Percentiles rank a stretch among this genome's conserved stretches.
Conservation (phyloP, 2,113 vertebrate genomes). For the Strix aluco region DNA sequence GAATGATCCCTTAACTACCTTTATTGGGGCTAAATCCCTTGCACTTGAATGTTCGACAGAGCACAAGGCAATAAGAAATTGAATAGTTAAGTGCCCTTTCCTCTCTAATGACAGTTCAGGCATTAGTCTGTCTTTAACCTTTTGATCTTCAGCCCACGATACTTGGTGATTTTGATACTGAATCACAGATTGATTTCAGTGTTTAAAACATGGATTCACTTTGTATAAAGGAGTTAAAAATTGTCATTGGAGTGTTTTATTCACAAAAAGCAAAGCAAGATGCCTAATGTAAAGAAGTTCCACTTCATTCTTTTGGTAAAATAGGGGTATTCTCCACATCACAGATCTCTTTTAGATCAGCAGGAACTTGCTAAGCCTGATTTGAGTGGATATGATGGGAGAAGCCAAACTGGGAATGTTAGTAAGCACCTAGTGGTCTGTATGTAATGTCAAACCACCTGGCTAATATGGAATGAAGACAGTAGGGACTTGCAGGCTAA, state of each 20-base stretch:
- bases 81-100: neutral
- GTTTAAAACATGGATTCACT: neutral
- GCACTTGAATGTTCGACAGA: neutral
- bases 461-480: neutral
- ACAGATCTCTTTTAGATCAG: neutral
- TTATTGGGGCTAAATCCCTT: neutral
- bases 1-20: neutral
- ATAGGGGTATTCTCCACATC: neutral
- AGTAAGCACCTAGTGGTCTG: neutral
- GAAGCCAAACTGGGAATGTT: neutral
- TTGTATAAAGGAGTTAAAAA: neutral
- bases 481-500: neutral
- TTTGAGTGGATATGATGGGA: neutral
- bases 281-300: neutral
- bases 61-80: neutral
- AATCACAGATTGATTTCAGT: neutral
- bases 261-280: neutral
- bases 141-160: neutral
- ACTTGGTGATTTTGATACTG: neutral
- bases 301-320: neutral
- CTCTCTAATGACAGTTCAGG: neutral
- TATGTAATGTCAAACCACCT: neutral
- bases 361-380: neutral
- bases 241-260: neutral
- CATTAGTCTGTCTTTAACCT: neutral